Percentiles rank a stretch among this genome's conserved stretches.
These are phyloP conservation scores for Pseudopleuronectes americanus DNA, from an alignment of 2,797 vertebrate genomes.

Conservation along the genomic window DNA sequence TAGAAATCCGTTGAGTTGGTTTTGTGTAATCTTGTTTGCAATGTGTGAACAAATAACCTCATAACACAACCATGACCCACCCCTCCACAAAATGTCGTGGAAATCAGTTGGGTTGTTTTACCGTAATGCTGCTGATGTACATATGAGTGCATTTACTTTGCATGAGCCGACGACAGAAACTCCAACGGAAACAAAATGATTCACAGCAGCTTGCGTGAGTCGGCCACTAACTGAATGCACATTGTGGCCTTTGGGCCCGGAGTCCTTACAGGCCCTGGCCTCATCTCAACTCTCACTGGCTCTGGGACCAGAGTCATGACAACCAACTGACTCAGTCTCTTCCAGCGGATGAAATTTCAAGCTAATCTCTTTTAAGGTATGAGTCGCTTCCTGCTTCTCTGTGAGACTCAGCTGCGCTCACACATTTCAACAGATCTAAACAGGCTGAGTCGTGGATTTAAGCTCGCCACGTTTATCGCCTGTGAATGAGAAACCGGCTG, in stretches of 20 bases:
- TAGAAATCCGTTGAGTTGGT: too few relatives aligned
- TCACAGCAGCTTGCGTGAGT: constrained; percentile 1
- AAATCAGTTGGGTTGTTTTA: too few relatives aligned
- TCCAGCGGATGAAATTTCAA: constrained; percentile 30
- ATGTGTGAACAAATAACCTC: too few relatives aligned
- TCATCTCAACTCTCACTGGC: constrained; percentile 35
- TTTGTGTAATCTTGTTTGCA: too few relatives aligned
- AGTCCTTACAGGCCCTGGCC: constrained; percentile 47
- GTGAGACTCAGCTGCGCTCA: constrained; percentile 15
- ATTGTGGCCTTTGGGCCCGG: background rate
- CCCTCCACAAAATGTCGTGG: too few relatives aligned
- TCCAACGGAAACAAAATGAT: constrained; percentile 17
- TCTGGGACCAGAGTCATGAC: constrained; percentile 11
- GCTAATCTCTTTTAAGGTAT: constrained; percentile 50
- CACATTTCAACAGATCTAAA: constrained; percentile 24
- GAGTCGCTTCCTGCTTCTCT: constrained; percentile 36
- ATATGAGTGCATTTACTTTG: background rate
- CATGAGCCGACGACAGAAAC: background rate
- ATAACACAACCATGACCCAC: too few relatives aligned
- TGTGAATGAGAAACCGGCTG: constrained; percentile 9
- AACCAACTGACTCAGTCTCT: constrained; percentile 37
- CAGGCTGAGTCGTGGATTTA: background rate
- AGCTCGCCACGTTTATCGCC: constrained; percentile 13
- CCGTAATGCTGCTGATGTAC: too few relatives aligned
- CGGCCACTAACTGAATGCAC: background rate